These are phyloP conservation scores for Scaptomyza polygonia DNA, from an alignment of 2,888 invertebrate genomes.

Conservation along the genomic window DNA sequence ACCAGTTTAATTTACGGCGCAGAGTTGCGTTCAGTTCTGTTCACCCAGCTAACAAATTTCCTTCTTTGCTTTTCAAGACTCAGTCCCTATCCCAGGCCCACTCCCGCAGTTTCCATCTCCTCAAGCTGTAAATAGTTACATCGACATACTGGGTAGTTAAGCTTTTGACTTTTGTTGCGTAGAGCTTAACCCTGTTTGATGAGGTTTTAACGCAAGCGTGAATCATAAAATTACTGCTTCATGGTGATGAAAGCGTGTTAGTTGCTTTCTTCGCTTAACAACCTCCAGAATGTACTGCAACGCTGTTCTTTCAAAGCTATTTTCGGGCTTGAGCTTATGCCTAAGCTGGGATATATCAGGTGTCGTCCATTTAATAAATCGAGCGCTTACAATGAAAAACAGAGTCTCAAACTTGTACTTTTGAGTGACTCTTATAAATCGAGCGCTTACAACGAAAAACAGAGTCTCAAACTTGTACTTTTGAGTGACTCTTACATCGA, in stretches of 20 bases:
- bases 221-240: conserved; percentile 68
- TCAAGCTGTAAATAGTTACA: conserved; percentile 16
- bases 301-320: conserved; percentile 33
- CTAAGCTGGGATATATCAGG: conserved; percentile 34
- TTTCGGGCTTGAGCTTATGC: conserved; percentile 18
- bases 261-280: conserved; percentile 21
- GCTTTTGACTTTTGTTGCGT: conserved; percentile 38
- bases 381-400: too few relatives aligned
- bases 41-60: conserved; percentile 16
- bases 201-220: conserved; percentile 73
- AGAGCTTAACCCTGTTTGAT: conserved; percentile 53
- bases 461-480: too few relatives aligned
- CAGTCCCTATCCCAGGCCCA: neutral
- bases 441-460: too few relatives aligned
- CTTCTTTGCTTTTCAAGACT: neutral
- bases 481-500: too few relatives aligned
- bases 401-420: too few relatives aligned
- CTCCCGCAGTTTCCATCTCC: neutral
- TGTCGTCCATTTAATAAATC: conserved; percentile 18
- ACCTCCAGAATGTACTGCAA: neutral
- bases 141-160: conserved; percentile 27
- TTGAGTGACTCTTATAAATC: too few relatives aligned
- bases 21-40: conserved; percentile 66
- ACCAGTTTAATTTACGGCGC: conserved; percentile 80
- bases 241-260: conserved; percentile 43